phyloP scores from a whole-genome alignment of 2,888 invertebrate species.

The Bembecia ichneumoniformis region DNA sequence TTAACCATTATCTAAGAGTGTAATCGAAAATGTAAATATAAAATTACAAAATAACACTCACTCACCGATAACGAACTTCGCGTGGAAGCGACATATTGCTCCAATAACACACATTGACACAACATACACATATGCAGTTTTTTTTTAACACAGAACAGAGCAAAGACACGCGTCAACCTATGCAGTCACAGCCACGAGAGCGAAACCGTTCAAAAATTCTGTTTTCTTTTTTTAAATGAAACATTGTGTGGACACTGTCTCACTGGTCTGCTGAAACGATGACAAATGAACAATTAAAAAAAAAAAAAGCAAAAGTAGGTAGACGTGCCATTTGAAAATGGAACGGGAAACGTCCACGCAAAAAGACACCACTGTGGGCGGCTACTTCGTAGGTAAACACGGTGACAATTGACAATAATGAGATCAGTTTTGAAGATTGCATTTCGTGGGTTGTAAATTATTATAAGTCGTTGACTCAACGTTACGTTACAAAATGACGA shows the following conservation, averaged over 20 bases:
- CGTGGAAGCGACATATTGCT: conserved; percentile 60
- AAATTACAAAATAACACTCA: conserved; percentile 7
- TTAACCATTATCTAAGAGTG: no score
- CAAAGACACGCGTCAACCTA: conserved; percentile 3
- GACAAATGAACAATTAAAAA: background rate
- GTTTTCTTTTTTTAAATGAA: no score
- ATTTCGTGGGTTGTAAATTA: background rate
- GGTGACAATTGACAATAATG: background rate
- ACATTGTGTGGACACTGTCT: no score
- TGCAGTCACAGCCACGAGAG: conserved; percentile 7
- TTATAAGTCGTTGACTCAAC: background rate
- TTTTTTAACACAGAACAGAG: no score
- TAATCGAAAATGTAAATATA: no score
- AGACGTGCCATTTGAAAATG: background rate
- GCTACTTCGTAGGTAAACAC: background rate
- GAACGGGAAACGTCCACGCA: background rate
- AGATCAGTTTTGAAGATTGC: background rate
- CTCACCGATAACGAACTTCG: conserved; percentile 63
- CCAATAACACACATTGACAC: conserved; percentile 58
- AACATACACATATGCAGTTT: background rate
- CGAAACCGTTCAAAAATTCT: no score
- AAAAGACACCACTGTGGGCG: background rate
- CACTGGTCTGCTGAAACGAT: background rate
- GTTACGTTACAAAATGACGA: background rate
- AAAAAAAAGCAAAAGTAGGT: background rate